These are phyloP conservation scores for Amiota mariae DNA, from an alignment of 2,888 invertebrate species.

Conservation along the genomic window DNA sequence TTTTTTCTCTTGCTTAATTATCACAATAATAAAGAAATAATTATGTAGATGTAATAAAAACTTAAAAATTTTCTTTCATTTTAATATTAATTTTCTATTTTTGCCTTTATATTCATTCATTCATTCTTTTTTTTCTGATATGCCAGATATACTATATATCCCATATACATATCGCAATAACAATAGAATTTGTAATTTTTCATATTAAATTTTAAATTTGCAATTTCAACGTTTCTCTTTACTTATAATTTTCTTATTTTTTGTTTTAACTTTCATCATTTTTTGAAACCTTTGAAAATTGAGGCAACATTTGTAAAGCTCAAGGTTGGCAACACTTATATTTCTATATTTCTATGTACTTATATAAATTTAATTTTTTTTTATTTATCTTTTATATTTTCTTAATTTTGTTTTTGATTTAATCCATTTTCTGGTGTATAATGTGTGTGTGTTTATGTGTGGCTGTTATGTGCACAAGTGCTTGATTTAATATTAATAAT, in stretches of 20 bases:
- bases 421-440: constrained; percentile 13
- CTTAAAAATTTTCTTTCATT: constrained; percentile 55
- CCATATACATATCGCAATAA: constrained; percentile 50
- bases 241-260: too few relatives aligned
- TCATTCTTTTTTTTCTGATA: too few relatives aligned
- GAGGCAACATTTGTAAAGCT: constrained; percentile 68
- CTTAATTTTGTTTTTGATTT: too few relatives aligned
- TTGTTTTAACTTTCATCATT: constrained; percentile 52
- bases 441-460: constrained; percentile 29
- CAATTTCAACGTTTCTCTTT: constrained; percentile 32
- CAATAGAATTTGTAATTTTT: constrained; percentile 44
- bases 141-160: neutral
- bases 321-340: constrained; percentile 67
- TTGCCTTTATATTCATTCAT: neutral
- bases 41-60: neutral
- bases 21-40: constrained; percentile 51
- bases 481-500: constrained; percentile 36
- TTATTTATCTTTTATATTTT: too few relatives aligned
- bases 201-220: constrained; percentile 14
- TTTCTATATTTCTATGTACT: constrained; percentile 41
- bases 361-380: constrained; percentile 19
- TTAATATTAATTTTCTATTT: constrained; percentile 32
- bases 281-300: constrained; percentile 67
- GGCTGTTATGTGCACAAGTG: constrained; percentile 25
- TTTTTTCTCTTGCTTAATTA: constrained; percentile 41